A percentile compares a stretch with the other conserved stretches of the same genome.
These are phyloP conservation scores for Eupithecia pulchellata DNA, from an alignment of 2,888 invertebrate genomes.

Conservation along the genomic window DNA sequence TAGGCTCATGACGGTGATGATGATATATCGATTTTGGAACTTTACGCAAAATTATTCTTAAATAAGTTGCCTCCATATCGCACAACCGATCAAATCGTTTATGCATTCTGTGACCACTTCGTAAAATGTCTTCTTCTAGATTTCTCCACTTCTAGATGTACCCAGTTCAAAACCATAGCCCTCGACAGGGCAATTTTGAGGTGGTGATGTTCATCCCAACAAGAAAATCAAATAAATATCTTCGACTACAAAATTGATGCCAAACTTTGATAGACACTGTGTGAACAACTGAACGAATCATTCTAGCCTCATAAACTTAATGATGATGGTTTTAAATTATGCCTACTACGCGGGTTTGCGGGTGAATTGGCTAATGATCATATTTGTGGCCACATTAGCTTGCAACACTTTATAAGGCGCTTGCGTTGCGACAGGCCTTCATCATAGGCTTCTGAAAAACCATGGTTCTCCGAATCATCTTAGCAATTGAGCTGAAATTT, in stretches of 20 bases:
- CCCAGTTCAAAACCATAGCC: too few species aligned
- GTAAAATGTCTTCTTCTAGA: too few species aligned
- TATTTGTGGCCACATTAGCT: constrained; percentile 35
- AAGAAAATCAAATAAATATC: neutral
- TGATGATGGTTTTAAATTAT: constrained; percentile 17
- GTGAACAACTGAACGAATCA: constrained; percentile 1
- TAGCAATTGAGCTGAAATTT: neutral
- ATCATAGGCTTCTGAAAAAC: constrained; percentile 24
- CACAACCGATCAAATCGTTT: too few species aligned
- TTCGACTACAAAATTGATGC: constrained; percentile 1
- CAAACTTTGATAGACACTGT: neutral
- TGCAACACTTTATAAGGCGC: constrained; percentile 41
- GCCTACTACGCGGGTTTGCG: constrained; percentile 25
- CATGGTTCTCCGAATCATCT: constrained; percentile 16
- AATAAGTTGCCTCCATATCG: too few species aligned
- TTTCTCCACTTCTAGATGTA: too few species aligned
- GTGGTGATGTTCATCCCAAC: neutral
- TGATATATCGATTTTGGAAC: too few species aligned
- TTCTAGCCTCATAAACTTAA: constrained; percentile 7
- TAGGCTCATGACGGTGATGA: too few species aligned
- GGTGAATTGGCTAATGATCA: constrained; percentile 34
- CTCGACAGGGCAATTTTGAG: neutral
- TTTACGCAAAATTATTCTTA: too few species aligned
- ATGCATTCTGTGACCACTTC: too few species aligned
- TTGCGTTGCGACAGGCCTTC: constrained; percentile 23